Conservation (phyloP, 2,888 invertebrate species). For the Oxytorus armatus region DNA sequence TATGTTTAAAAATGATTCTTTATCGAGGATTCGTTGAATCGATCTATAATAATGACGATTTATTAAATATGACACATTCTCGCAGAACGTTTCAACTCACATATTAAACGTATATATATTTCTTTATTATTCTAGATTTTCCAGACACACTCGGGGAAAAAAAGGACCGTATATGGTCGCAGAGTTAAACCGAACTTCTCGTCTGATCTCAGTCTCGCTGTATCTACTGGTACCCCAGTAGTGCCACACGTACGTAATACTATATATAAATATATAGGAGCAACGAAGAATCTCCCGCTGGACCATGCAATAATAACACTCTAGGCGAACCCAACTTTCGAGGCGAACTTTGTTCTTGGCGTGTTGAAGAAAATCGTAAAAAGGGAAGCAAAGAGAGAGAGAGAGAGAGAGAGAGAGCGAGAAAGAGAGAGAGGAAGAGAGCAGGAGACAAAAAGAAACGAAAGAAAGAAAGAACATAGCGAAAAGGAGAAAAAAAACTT, state of each 20-base stretch:
- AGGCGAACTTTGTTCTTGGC: constrained; percentile 54
- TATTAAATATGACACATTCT: constrained; percentile 7
- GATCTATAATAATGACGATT: no score
- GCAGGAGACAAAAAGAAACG: no score
- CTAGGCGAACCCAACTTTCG: constrained; percentile 55
- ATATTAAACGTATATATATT: neutral
- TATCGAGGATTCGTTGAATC: no score
- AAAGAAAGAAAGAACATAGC: neutral
- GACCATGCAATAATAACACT: constrained; percentile 62
- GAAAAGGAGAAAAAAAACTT: neutral
- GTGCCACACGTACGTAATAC: constrained; percentile 4
- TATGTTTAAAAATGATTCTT: no score
- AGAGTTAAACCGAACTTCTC: constrained; percentile 56
- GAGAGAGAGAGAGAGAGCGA: constrained; percentile 1
- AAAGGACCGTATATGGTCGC: neutral
- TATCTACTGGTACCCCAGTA: constrained; percentile 29
- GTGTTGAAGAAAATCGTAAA: constrained; percentile 34
- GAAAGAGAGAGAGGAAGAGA: constrained; percentile 9
- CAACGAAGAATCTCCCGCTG: constrained; percentile 46
- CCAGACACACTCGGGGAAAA: constrained; percentile 18
- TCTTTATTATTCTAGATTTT: neutral
- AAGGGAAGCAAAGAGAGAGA: constrained; percentile 17
- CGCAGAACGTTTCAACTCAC: constrained; percentile 9
- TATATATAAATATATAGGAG: constrained; percentile 28
- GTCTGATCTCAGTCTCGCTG: constrained; percentile 41